Conservation (phyloP, 2,797 vertebrate species). For the Halcyon smyrnensis region DNA sequence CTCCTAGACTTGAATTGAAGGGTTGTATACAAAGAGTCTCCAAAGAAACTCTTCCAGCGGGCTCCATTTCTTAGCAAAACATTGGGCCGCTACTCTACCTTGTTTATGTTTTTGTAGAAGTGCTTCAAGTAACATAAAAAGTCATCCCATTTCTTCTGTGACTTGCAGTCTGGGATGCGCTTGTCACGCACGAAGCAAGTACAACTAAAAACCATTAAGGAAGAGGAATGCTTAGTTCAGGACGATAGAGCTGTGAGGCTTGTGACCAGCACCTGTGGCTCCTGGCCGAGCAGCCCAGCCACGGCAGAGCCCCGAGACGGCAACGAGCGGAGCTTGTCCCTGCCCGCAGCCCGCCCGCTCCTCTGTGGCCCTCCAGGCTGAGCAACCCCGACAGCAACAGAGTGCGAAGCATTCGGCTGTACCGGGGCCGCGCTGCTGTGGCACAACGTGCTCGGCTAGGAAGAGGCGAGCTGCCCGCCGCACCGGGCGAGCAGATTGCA, state of each 20-base stretch:
- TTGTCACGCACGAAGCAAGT: neutral
- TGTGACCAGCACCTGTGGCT: neutral
- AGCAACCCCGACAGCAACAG: conserved; percentile 43
- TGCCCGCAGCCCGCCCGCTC: conserved; percentile 2
- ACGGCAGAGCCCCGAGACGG: neutral
- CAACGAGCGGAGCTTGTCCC: neutral
- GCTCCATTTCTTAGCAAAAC: neutral
- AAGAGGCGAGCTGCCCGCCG: conserved; percentile 24
- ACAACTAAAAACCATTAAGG: neutral
- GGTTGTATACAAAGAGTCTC: neutral
- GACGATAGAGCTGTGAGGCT: neutral
- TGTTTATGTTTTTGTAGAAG: neutral
- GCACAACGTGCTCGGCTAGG: neutral
- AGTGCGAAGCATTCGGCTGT: conserved; percentile 42
- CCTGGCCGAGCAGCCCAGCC: neutral
- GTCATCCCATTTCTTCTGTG: neutral
- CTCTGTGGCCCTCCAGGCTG: conserved; percentile 12
- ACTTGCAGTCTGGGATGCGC: neutral
- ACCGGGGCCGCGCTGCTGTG: neutral
- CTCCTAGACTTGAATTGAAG: neutral
- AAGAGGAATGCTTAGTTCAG: neutral
- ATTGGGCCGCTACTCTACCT: neutral
- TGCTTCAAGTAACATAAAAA: neutral
- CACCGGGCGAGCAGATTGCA: conserved; percentile 49
- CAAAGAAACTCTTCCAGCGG: neutral